Evolutionary conservation across 2,797 vertebrate species (phyloP), one percentile per base, ranked within the genome.

Genomic region (Onychomys leucogaster): DNA sequence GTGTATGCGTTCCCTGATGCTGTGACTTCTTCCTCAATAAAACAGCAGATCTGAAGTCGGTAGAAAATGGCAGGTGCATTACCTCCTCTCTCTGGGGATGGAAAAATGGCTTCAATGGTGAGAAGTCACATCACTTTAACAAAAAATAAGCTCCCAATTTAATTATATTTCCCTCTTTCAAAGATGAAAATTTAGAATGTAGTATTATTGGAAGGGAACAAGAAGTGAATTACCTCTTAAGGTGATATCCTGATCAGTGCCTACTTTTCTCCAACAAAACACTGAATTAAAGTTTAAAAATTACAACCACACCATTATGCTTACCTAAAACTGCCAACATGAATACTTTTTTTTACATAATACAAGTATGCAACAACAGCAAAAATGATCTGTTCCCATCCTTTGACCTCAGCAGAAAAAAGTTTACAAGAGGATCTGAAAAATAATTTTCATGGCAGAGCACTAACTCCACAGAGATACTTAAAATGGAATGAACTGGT

Each of bases 311-410:
- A 96, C 82, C 71, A 94, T 98, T 97, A 94, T 87, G 55, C 80
- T 83, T 92, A 96, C 80, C 81, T 76, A 96, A 95, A 98, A 96
- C 6, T 92, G 59, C 69, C 93, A 96, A 78, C 37, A 94, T 49
- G 81, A 97, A 96, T 85, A 95, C 59, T 90, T 93, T 94, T 93
- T 94, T 96, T 96, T 73, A 96, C 95, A 96, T 96, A 97, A 97
- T 95, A 90, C 57, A 93, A 37, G 84, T 87, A 94, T 84, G 92
- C 17, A 95, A 82, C 65, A 82, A 63, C 34, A 83, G 49, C 63
- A 67, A 65, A 95, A 95, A 89, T 80, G 75, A 97, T 83, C 29
- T 95, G 55, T 90, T 97, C 49, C 57, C 93, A 91, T 80, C 46
- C 32, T 95, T 87, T 96, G 52, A 96, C 69, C 34, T 96, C 57